A percentile compares a stretch with the other conserved stretches of the same genome.
Evolutionary conservation across 2,888 invertebrate species (phyloP).

Genomic region (Linyphia triangularis): DNA sequence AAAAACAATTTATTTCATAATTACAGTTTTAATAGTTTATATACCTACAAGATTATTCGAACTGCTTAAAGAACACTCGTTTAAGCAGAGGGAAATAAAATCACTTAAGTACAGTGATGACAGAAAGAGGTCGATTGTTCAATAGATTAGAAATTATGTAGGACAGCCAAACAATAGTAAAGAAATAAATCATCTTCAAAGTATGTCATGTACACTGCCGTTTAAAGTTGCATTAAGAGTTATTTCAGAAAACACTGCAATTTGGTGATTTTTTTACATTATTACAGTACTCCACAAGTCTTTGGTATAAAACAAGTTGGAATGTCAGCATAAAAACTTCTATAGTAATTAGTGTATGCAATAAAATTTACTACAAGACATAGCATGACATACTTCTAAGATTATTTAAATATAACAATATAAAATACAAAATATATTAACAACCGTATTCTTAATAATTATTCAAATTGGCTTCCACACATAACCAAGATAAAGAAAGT

Average conservation of each 20-base stretch:
- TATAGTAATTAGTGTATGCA: not conserved
- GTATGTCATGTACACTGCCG: constrained; percentile 41
- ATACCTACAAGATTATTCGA: constrained; percentile 66
- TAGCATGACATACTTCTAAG: constrained; percentile 48
- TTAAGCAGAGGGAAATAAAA: constrained; percentile 56
- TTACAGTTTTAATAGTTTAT: constrained; percentile 68
- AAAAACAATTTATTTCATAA: constrained; percentile 73
- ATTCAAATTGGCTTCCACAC: constrained; percentile 34
- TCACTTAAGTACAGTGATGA: constrained; percentile 69
- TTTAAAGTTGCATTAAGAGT: not conserved
- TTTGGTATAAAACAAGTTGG: not conserved
- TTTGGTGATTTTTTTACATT: not conserved
- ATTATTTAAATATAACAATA: constrained; percentile 49
- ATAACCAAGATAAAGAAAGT: constrained; percentile 48
- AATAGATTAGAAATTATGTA: constrained; percentile 33
- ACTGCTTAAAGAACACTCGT: constrained; percentile 49
- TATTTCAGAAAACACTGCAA: not conserved
- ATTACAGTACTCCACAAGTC: not conserved
- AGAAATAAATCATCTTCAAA: constrained; percentile 11
- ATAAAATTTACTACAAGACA: not conserved
- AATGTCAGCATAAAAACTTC: not conserved
- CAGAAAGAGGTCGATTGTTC: constrained; percentile 35
- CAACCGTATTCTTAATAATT: constrained; percentile 60
- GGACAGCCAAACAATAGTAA: constrained; percentile 27
- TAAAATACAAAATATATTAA: constrained; percentile 70